phyloP scores from a whole-genome alignment of 1,140 invertebrate species.

The Halyomorpha halys region DNA sequence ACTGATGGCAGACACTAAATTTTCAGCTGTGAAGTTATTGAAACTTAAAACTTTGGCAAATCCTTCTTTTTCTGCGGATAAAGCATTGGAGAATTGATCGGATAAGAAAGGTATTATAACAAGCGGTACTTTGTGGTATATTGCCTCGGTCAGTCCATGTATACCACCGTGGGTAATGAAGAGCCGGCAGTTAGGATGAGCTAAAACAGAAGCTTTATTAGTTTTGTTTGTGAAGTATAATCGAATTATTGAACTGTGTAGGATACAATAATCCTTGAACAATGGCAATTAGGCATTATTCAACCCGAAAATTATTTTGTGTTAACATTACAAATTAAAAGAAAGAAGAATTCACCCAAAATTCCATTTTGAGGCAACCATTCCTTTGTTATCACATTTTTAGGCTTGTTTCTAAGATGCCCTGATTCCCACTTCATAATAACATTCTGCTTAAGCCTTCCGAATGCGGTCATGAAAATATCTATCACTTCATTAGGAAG shows the following conservation, averaged over 20 bases:
- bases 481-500: neutral
- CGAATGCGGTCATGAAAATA: neutral
- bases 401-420: neutral
- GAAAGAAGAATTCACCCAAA: neutral
- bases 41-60: slow-evolving; percentile 27
- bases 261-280: too few relatives aligned
- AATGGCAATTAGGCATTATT: too few relatives aligned
- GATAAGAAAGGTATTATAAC: slow-evolving; percentile 55
- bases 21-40: slow-evolving; percentile 22
- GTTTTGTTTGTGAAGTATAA: too few relatives aligned
- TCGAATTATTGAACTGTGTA: too few relatives aligned
- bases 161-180: slow-evolving; percentile 64
- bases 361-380: slow-evolving; percentile 2
- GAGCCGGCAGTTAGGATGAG: slow-evolving; percentile 25
- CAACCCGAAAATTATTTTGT: too few relatives aligned
- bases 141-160: slow-evolving; percentile 56
- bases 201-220: too few relatives aligned
- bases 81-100: slow-evolving; percentile 45
- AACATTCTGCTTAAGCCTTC: neutral
- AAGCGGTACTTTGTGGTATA: slow-evolving; percentile 56
- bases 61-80: slow-evolving; percentile 31
- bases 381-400: neutral
- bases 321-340: too few relatives aligned
- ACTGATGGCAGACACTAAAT: slow-evolving; percentile 27
- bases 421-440: slow-evolving; percentile 2